These are phyloP conservation scores for Nematostella vectensis DNA, from an alignment of 92 coral and sea anemone species.

Conservation along the genomic window DNA sequence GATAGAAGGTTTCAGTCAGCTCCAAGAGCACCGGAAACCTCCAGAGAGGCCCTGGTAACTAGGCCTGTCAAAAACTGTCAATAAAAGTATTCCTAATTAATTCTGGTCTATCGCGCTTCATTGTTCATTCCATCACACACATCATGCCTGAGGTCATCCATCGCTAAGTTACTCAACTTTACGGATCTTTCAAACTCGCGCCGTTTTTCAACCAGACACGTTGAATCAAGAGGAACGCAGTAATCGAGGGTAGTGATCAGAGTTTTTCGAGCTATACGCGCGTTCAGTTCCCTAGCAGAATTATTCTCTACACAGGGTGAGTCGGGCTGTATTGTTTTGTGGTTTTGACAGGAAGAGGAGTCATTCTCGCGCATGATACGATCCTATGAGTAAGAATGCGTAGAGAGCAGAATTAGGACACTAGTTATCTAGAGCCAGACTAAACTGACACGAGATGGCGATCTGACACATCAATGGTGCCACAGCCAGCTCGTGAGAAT, in stretches of 20 bases:
- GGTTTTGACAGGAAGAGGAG: slow-evolving; percentile 23
- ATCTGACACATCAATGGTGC: slow-evolving; percentile 24
- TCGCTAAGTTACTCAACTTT: slow-evolving; percentile 3
- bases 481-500: slow-evolving; percentile 22
- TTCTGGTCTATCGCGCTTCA: slow-evolving; percentile 24
- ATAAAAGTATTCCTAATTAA: slow-evolving; percentile 26
- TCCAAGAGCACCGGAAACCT: neutral
- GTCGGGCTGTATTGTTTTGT: slow-evolving; percentile 4
- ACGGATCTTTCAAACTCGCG: slow-evolving; percentile 5
- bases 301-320: slow-evolving; percentile 7
- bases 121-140: slow-evolving; percentile 35
- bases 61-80: slow-evolving; percentile 31
- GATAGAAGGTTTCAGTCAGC: neutral
- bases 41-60: slow-evolving; percentile 3
- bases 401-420: neutral
- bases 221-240: slow-evolving; percentile 6
- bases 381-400: neutral
- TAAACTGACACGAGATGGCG: slow-evolving; percentile 14
- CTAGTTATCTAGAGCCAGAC: neutral
- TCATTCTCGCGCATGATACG: slow-evolving; percentile 23
- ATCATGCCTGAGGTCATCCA: slow-evolving; percentile 31
- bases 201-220: slow-evolving; percentile 4
- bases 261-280: no score
- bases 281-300: no score
- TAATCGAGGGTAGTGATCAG: no score